These are phyloP conservation scores for Platysternon megacephalum DNA, from an alignment of 2,113 vertebrate species.

Conservation along the genomic window DNA sequence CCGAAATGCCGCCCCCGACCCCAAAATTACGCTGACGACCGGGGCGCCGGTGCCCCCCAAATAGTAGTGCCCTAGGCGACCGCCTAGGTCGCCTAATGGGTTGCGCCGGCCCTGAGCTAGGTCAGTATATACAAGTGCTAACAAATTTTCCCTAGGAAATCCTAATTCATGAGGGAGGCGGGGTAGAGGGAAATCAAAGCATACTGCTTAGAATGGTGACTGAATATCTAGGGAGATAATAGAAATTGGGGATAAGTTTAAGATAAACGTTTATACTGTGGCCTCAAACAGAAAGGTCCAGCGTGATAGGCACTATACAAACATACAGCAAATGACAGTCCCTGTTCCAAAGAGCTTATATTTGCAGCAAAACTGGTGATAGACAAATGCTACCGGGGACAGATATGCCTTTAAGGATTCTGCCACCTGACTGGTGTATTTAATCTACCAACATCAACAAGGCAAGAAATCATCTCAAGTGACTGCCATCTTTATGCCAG, in stretches of 20 bases:
- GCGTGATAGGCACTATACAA: background rate
- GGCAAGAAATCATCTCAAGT: constrained; percentile 16
- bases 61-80: no score
- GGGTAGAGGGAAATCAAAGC: background rate
- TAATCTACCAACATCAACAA: background rate
- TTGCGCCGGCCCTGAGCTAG: no score
- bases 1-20: no score
- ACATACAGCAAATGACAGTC: background rate
- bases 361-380: background rate
- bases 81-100: no score
- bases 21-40: no score
- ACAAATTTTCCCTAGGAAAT: background rate
- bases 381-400: background rate
- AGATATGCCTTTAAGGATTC: background rate
- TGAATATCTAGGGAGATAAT: background rate
- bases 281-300: background rate
- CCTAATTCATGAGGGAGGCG: rapidly evolving
- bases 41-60: no score
- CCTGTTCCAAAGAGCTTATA: background rate
- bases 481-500: background rate
- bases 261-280: background rate
- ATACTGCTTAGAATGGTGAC: background rate
- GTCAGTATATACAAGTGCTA: background rate
- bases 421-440: constrained; percentile 1
- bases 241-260: background rate